Evolutionary conservation across 2,888 invertebrate genomes (phyloP).

Genomic region (Podabrus alpinus): DNA sequence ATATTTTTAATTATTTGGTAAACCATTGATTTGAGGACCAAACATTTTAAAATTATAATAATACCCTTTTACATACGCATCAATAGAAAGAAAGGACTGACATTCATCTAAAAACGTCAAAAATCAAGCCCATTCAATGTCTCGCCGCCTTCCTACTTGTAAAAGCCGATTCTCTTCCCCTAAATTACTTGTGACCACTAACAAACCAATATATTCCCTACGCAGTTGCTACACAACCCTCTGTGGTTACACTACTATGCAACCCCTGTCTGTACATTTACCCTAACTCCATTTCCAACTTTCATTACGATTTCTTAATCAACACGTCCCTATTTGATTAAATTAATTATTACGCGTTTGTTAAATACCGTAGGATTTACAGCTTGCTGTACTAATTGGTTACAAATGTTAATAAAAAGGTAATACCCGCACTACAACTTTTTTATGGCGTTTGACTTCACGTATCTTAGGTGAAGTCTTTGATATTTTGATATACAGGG

Average conservation of each 20-base stretch:
- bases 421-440: neutral
- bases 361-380: conserved; percentile 29
- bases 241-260: conserved; percentile 33
- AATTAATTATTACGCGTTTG: conserved; percentile 33
- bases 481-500: neutral
- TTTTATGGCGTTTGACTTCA: neutral
- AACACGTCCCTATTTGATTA: conserved; percentile 34
- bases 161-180: conserved; percentile 40
- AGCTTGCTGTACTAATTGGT: conserved; percentile 4
- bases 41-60: conserved; percentile 24
- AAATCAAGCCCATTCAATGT: conserved; percentile 36
- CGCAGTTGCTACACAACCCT: conserved; percentile 34
- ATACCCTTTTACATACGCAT: conserved; percentile 17
- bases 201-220: conserved; percentile 40
- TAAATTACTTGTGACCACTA: conserved; percentile 44
- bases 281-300: conserved; percentile 34
- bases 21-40: neutral
- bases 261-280: conserved; percentile 31
- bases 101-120: conserved; percentile 35
- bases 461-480: neutral
- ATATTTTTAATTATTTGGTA: neutral
- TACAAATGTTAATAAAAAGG: neutral
- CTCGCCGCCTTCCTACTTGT: conserved; percentile 37
- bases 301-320: conserved; percentile 37
- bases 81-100: conserved; percentile 21